These are phyloP conservation scores for Pangasius larnaudii DNA, from an alignment of 2,797 vertebrate species.

Conservation along the genomic window DNA sequence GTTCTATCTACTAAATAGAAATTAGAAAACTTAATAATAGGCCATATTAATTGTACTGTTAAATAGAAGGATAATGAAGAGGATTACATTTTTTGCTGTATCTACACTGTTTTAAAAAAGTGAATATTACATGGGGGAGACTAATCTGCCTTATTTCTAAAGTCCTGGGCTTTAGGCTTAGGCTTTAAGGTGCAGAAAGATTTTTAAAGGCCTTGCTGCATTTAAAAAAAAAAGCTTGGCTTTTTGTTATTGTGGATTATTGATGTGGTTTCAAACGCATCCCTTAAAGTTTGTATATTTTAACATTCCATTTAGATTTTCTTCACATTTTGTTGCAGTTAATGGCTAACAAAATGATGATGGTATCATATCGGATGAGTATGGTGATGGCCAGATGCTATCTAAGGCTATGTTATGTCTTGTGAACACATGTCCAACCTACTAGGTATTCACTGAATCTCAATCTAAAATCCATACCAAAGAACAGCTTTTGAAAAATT, in stretches of 20 bases:
- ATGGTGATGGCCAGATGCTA: conserved; percentile 61
- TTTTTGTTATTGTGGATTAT: conserved; percentile 48
- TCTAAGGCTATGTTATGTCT: conserved; percentile 48
- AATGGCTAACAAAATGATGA: neutral
- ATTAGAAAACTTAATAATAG: conserved; percentile 70
- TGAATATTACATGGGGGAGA: conserved; percentile 67
- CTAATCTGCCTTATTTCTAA: conserved; percentile 79
- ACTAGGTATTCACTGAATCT: conserved; percentile 63
- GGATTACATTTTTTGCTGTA: conserved; percentile 48
- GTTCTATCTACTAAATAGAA: conserved; percentile 70
- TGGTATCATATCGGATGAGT: conserved; percentile 64
- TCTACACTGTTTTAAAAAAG: conserved; percentile 64
- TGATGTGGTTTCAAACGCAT: conserved; percentile 28
- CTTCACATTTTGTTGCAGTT: conserved; percentile 59
- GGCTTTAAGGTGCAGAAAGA: conserved; percentile 70
- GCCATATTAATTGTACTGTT: conserved; percentile 80
- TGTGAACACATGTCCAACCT: conserved; percentile 63
- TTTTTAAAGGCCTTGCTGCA: conserved; percentile 70
- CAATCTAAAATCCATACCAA: conserved; percentile 81
- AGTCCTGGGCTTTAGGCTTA: conserved; percentile 77
- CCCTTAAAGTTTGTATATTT: conserved; percentile 18
- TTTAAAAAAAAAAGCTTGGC: conserved; percentile 74
- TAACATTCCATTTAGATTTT: conserved; percentile 59
- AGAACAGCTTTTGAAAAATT: conserved; percentile 72
- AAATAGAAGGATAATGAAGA: conserved; percentile 65